A percentile compares a stretch with the other conserved stretches of the same genome.
Conservation (phyloP, 2,888 invertebrate species). For the Drosophila parthenogenetica region DNA sequence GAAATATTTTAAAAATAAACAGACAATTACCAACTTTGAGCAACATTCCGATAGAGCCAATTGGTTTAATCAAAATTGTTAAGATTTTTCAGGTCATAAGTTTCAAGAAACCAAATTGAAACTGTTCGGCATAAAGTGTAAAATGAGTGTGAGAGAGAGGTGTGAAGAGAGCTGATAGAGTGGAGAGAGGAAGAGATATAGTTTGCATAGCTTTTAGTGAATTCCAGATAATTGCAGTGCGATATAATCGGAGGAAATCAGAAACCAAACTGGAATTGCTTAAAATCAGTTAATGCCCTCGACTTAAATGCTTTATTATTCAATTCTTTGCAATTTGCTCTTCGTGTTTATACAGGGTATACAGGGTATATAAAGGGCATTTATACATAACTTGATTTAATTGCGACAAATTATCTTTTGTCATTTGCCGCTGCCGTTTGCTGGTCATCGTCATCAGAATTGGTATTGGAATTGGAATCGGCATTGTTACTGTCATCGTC, state of each 20-base stretch:
- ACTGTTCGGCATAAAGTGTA: not conserved
- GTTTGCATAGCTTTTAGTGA: not conserved
- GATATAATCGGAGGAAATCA: constrained; percentile 8
- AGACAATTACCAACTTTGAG: not conserved
- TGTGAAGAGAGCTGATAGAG: not conserved
- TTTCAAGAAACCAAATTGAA: not conserved
- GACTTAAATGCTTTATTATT: constrained; percentile 40
- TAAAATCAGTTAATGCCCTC: constrained; percentile 23
- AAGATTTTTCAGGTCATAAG: constrained; percentile 3
- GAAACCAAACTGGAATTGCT: not conserved
- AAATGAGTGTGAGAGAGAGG: not conserved
- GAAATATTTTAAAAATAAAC: no score
- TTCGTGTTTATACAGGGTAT: constrained; percentile 4
- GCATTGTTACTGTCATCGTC: constrained; percentile 21
- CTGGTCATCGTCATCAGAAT: constrained; percentile 23
- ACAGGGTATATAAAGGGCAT: not conserved
- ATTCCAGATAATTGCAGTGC: constrained; percentile 9
- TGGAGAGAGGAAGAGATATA: not conserved
- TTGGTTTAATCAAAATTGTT: not conserved
- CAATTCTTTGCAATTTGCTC: constrained; percentile 30
- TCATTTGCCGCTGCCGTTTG: constrained; percentile 19
- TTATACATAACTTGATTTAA: not conserved
- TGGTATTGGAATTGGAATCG: constrained; percentile 13
- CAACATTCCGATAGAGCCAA: not conserved
- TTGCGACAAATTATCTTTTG: constrained; percentile 36